A percentile compares a stretch with the other conserved stretches of the same genome.
phyloP scores from a whole-genome alignment of 2,888 invertebrate genomes.

The Thera britannica region DNA sequence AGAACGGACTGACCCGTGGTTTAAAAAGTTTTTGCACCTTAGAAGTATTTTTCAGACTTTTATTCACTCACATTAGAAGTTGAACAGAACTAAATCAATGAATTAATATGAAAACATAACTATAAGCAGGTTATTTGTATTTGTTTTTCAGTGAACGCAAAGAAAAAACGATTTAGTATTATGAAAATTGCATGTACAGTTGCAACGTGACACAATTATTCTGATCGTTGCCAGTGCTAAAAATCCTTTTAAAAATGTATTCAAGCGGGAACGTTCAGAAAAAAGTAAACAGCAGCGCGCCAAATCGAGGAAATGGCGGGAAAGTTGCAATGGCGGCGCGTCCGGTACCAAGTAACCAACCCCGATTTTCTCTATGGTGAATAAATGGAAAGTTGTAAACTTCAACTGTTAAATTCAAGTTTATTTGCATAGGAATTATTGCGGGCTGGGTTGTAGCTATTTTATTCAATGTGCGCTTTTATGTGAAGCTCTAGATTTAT shows the following conservation, averaged over 20 bases:
- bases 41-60: no score
- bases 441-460: constrained; percentile 32
- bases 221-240: constrained; percentile 18
- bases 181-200: constrained; percentile 7
- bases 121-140: no score
- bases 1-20: constrained; percentile 3
- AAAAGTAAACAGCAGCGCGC: constrained; percentile 37
- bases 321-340: constrained; percentile 56
- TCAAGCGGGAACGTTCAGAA: constrained; percentile 18
- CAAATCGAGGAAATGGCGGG: constrained; percentile 56
- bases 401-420: constrained; percentile 43
- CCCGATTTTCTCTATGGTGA: constrained; percentile 51
- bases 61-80: no score
- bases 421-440: constrained; percentile 45
- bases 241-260: constrained; percentile 15
- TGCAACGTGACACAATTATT: constrained; percentile 5
- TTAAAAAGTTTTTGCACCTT: neutral
- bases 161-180: neutral
- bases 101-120: no score
- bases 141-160: neutral
- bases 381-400: constrained; percentile 53
- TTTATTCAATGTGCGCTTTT: constrained; percentile 40
- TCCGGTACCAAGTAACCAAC: constrained; percentile 37
- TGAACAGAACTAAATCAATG: no score
- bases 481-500: constrained; percentile 32